These are phyloP conservation scores for Enoplosus armatus DNA, from an alignment of 2,797 vertebrate species.

Conservation along the genomic window DNA sequence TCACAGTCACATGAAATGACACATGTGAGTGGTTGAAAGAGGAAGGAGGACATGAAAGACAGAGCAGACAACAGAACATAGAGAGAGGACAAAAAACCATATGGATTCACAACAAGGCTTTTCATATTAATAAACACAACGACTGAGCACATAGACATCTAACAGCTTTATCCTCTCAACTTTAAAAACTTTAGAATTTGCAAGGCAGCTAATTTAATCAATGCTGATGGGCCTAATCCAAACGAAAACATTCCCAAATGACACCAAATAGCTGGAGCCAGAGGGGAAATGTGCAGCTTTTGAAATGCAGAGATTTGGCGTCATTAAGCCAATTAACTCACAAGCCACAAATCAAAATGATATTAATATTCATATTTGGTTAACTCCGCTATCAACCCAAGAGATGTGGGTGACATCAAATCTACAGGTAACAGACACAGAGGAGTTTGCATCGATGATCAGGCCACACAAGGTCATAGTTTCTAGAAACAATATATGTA, in stretches of 20 bases:
- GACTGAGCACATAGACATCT: conserved; percentile 38
- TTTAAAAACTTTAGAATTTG: conserved; percentile 49
- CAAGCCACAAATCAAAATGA: conserved; percentile 45
- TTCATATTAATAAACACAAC: conserved; percentile 51
- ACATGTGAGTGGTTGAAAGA: conserved; percentile 94
- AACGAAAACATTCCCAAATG: conserved; percentile 62
- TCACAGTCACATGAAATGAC: conserved; percentile 93
- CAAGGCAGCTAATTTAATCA: conserved; percentile 59
- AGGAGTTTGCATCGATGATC: conserved; percentile 34
- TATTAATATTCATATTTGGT: conserved; percentile 49
- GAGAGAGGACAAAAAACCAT: conserved; percentile 83
- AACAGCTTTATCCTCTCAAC: conserved; percentile 50
- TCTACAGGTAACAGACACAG: conserved; percentile 29
- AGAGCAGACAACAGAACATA: conserved; percentile 90
- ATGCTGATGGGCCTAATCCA: conserved; percentile 55
- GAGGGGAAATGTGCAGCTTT: conserved; percentile 56
- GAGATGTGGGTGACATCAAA: conserved; percentile 41
- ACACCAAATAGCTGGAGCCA: conserved; percentile 43
- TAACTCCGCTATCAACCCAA: conserved; percentile 37
- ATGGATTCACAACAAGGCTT: conserved; percentile 56
- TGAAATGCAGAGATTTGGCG: conserved; percentile 56
- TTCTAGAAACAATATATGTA: conserved; percentile 15
- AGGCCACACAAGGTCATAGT: conserved; percentile 33
- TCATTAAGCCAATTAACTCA: conserved; percentile 56
- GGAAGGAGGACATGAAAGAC: conserved; percentile 89